A percentile compares a stretch with the other conserved stretches of the same genome.
Evolutionary conservation across 2,113 vertebrate species (phyloP).

Genomic region (Anhinga rufa): DNA sequence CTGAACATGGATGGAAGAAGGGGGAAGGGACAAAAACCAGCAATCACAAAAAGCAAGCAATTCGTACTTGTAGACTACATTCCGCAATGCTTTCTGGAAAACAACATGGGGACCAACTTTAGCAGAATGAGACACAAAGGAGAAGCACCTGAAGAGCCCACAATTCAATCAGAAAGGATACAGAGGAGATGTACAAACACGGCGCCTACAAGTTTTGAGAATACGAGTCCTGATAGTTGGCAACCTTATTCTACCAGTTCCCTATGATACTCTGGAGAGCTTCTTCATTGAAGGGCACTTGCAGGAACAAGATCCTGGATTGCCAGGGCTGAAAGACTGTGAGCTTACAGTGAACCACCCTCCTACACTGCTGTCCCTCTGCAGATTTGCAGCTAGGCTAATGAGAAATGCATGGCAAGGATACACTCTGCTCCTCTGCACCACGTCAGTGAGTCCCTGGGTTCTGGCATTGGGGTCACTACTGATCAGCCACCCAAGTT

Average conservation of each 20-base stretch:
- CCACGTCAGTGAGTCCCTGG: not conserved
- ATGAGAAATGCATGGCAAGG: not conserved
- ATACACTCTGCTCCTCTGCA: not conserved
- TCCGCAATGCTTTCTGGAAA: not conserved
- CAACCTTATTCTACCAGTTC: not conserved
- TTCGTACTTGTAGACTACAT: not conserved
- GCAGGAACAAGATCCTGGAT: not conserved
- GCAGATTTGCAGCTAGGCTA: not conserved
- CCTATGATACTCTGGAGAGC: not conserved
- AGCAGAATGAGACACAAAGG: not conserved
- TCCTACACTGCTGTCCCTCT: not conserved
- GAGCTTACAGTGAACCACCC: not conserved
- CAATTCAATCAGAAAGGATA: not conserved
- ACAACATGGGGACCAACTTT: not conserved
- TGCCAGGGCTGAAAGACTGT: not conserved
- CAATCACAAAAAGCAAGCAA: not conserved
- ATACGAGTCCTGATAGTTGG: not conserved
- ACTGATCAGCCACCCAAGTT: not conserved
- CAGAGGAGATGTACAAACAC: not conserved
- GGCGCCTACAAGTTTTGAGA: not conserved
- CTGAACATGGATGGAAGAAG: not conserved
- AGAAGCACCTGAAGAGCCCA: not conserved
- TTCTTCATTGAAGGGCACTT: not conserved
- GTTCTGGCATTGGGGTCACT: not conserved
- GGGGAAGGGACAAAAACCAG: not conserved